Evolutionary conservation across 2,797 vertebrate genomes (phyloP).

Genomic region (Forpus xanthops): DNA sequence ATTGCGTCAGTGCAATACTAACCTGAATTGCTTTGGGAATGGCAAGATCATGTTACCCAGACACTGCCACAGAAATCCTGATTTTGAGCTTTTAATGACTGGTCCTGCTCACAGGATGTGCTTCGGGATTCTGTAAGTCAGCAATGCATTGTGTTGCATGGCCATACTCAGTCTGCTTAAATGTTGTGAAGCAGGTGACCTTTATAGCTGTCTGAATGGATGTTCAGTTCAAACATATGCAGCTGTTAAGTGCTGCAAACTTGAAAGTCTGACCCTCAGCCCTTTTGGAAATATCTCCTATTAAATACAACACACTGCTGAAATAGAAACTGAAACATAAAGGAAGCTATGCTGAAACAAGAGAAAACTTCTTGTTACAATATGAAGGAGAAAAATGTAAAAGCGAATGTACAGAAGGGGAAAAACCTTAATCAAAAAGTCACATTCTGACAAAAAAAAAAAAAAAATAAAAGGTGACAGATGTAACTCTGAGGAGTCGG

Average conservation of each 20-base stretch:
- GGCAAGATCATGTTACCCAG: not conserved
- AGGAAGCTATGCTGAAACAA: slow-evolving; percentile 21
- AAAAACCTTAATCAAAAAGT: not conserved
- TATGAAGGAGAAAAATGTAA: not conserved
- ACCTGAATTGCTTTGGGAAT: not conserved
- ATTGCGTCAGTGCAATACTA: not conserved
- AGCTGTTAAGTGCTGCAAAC: not conserved
- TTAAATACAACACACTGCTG: slow-evolving; percentile 13
- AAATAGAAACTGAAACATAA: not conserved
- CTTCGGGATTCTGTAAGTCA: not conserved
- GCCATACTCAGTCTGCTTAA: not conserved
- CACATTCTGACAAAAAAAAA: not conserved
- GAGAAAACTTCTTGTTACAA: not conserved
- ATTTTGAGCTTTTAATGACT: not conserved
- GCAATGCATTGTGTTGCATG: not conserved
- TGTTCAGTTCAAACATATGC: not conserved
- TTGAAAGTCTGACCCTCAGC: slow-evolving; percentile 47
- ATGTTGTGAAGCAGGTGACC: not conserved
- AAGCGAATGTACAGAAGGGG: not conserved
- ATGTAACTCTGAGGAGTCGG: not conserved
- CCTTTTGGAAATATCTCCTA: slow-evolving; percentile 46
- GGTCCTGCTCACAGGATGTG: not conserved
- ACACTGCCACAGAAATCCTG: not conserved
- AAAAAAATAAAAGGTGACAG: not conserved
- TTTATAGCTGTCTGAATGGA: not conserved